phyloP scores from a whole-genome alignment of 2,888 invertebrate species.

The Platycheirus rosarum region DNA sequence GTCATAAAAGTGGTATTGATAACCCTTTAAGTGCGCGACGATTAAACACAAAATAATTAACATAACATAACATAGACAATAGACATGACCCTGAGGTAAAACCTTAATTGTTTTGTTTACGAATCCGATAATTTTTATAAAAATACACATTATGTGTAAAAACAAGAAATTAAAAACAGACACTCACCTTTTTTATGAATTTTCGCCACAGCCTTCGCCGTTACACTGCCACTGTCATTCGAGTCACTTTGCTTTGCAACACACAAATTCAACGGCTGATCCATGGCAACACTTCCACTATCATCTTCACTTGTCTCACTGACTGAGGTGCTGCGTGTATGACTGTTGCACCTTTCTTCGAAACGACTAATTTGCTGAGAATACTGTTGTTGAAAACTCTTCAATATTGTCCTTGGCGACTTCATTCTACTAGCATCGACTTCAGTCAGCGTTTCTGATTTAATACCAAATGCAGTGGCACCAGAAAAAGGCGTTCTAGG shows the following conservation, averaged over 20 bases:
- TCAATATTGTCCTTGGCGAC: constrained; percentile 81
- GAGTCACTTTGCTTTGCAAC: constrained; percentile 83
- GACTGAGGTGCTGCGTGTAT: constrained; percentile 79
- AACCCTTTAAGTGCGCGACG: no score
- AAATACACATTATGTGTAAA: background rate
- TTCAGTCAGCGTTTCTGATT: constrained; percentile 34
- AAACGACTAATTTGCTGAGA: constrained; percentile 77
- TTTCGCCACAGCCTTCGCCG: constrained; percentile 65
- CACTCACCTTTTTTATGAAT: constrained; percentile 76
- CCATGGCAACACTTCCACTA: constrained; percentile 78
- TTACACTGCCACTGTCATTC: constrained; percentile 77
- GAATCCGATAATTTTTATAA: no score
- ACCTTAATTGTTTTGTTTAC: no score
- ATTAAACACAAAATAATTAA: no score
- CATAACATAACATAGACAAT: no score
- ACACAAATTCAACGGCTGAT: constrained; percentile 85
- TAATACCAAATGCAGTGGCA: background rate
- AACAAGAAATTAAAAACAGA: background rate
- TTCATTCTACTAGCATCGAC: constrained; percentile 75
- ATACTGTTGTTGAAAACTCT: constrained; percentile 79
- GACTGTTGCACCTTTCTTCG: constrained; percentile 74
- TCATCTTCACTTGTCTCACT: constrained; percentile 83
- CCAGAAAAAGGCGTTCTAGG: constrained; percentile 19
- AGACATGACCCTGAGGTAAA: no score
- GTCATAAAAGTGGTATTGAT: no score